Evolutionary conservation across 2,888 invertebrate species (phyloP), one percentile per base, ranked within the genome.

Genomic region (Caenorhabditis doughertyi): DNA sequence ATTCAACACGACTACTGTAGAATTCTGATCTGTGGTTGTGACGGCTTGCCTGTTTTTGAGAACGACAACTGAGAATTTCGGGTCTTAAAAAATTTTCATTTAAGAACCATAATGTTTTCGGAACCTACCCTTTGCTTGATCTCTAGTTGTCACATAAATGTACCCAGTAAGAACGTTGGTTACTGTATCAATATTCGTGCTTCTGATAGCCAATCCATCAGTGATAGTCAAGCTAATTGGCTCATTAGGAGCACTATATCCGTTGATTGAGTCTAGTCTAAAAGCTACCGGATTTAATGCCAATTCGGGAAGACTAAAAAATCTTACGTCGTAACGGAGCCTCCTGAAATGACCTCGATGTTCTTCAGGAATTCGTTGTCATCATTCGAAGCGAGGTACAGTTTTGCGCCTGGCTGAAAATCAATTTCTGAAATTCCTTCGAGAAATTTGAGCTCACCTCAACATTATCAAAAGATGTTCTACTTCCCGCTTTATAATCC

Each of bases 301-400:
- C 18, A 18, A n/a, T n/a, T n/a, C n/a, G n/a, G n/a, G n/a, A n/a
- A n/a, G n/a, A n/a, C n/a, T n/a, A n/a, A 18, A 47, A 47, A 18
- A 47, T 18, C 51, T 25, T 13, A 51, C 51, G 39, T 58, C 18
- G 39, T 47, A 5, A 18, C 16, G 7, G 42, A 16, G 13, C 25
- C 42, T 23, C 39, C 39, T 1, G 25, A 25, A n/a, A 60, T 16
- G 16, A 47, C 18, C 18, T 25, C 21, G 18, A 60, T 60, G 8
- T 42, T 42, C 1, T 42, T 60, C 42, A 60, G 11, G 4, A 3
- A n/a, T 1, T 16, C 16, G 16, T 60, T 42, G 9, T 42, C 60
- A 42, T 60, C 60, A 42, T 25, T 60, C 1, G 60, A 60, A 42
- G 60, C 60, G 2, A 60, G 7, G n/a, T 60, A 60, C 3, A 60